Evolutionary conservation across 1,140 invertebrate species (phyloP).

Genomic region (Drusus annulatus): DNA sequence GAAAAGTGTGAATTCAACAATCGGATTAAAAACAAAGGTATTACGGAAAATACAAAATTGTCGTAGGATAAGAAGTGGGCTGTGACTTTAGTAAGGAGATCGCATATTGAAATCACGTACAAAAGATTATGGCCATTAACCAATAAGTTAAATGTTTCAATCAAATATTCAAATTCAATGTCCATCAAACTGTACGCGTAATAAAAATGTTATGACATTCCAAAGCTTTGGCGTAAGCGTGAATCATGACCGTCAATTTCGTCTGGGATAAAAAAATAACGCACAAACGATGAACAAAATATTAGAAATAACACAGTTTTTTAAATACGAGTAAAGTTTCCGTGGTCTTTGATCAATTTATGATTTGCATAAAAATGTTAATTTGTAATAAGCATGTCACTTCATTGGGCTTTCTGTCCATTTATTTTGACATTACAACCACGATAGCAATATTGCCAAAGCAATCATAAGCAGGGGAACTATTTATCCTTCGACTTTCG

Average conservation of each 20-base stretch:
- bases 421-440: no score
- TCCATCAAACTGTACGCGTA: neutral
- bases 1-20: conserved; percentile 53
- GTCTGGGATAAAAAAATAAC: neutral
- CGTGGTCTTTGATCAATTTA: no score
- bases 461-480: no score
- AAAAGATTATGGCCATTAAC: conserved; percentile 55
- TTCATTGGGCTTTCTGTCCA: no score
- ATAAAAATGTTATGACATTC: neutral
- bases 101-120: conserved; percentile 57
- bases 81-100: conserved; percentile 60
- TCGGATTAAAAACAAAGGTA: conserved; percentile 47
- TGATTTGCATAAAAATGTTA: no score
- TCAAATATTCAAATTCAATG: conserved; percentile 30
- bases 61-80: conserved; percentile 59
- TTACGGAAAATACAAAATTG: conserved; percentile 53
- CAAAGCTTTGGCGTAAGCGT: conserved; percentile 21
- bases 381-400: no score
- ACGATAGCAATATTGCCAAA: no score
- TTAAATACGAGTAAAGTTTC: no score
- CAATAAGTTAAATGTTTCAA: conserved; percentile 51
- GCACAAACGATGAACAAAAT: no score
- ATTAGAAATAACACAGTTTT: no score
- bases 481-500: no score
- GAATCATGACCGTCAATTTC: neutral